A percentile compares a stretch with the other conserved stretches of the same genome.
These are phyloP conservation scores for Antennarius striatus DNA, from an alignment of 2,113 vertebrate species.

Conservation along the genomic window DNA sequence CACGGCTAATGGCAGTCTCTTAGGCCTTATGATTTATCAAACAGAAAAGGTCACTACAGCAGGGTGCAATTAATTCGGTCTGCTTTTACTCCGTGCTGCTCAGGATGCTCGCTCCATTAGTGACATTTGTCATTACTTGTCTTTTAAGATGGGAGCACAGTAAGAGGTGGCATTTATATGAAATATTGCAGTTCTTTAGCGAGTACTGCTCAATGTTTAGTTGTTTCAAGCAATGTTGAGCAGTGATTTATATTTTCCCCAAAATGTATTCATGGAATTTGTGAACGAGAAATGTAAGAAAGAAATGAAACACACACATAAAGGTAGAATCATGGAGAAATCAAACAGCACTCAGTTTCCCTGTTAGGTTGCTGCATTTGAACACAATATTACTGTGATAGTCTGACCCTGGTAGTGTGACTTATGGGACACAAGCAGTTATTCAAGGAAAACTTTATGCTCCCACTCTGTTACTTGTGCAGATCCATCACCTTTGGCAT, in stretches of 20 bases:
- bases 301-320: no score
- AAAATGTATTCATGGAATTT: neutral
- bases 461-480: no score
- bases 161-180: slow-evolving; percentile 20
- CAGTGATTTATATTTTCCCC: neutral
- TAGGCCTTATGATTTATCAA: slow-evolving; percentile 76
- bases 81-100: slow-evolving; percentile 71
- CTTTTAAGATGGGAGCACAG: slow-evolving; percentile 28
- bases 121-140: slow-evolving; percentile 60
- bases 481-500: no score
- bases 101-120: slow-evolving; percentile 61
- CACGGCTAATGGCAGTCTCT: slow-evolving; percentile 52
- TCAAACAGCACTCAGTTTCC: no score
- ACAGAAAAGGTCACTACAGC: slow-evolving; percentile 73
- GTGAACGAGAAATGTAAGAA: neutral
- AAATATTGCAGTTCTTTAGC: slow-evolving; percentile 17
- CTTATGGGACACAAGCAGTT: no score
- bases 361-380: no score
- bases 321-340: no score
- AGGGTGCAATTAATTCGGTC: slow-evolving; percentile 75
- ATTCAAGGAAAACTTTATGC: no score
- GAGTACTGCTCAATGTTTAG: neutral
- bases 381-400: no score
- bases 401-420: no score
- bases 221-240: neutral